A percentile compares a stretch with the other conserved stretches of the same genome.
phyloP scores from a whole-genome alignment of 2,888 invertebrate species.

The Sinopyrophorus schimmeli region DNA sequence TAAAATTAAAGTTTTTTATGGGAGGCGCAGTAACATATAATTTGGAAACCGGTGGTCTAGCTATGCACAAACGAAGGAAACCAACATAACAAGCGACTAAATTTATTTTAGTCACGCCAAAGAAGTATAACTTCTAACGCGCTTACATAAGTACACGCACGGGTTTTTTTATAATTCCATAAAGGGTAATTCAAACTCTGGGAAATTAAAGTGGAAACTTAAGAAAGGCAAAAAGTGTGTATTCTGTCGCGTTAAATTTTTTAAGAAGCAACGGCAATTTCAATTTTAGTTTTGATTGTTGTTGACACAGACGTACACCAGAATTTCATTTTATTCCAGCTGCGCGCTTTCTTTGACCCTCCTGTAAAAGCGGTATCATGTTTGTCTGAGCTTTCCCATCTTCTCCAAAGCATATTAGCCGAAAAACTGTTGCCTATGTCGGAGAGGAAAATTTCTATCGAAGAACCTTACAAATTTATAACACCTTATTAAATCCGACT shows the following conservation, averaged over 20 bases:
- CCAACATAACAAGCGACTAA: too few species aligned
- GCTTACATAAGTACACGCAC: too few species aligned
- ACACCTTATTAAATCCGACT: conserved; percentile 21
- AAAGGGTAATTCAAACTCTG: conserved; percentile 10
- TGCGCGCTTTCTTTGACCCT: conserved; percentile 45
- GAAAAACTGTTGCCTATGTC: conserved; percentile 1
- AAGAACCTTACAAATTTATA: conserved; percentile 13
- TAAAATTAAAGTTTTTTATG: too few species aligned
- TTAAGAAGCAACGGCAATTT: conserved; percentile 46
- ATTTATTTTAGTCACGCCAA: too few species aligned
- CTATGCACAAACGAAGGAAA: too few species aligned
- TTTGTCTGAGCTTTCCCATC: conserved; percentile 11
- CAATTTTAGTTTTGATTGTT: conserved; percentile 52
- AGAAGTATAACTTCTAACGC: too few species aligned
- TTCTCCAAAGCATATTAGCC: conserved; percentile 8
- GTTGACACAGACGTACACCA: conserved; percentile 50
- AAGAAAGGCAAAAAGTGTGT: conserved; percentile 5
- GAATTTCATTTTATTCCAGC: conserved; percentile 45
- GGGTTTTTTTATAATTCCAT: conserved; percentile 8
- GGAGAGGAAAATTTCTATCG: conserved; percentile 6
- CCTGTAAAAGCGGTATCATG: conserved; percentile 20
- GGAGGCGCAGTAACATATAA: too few species aligned
- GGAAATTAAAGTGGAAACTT: conserved; percentile 17
- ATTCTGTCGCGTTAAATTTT: conserved; percentile 25
- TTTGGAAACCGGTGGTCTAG: too few species aligned